These are phyloP conservation scores for Pachyuromys duprasi DNA, from an alignment of 2,797 vertebrate species.

Conservation along the genomic window DNA sequence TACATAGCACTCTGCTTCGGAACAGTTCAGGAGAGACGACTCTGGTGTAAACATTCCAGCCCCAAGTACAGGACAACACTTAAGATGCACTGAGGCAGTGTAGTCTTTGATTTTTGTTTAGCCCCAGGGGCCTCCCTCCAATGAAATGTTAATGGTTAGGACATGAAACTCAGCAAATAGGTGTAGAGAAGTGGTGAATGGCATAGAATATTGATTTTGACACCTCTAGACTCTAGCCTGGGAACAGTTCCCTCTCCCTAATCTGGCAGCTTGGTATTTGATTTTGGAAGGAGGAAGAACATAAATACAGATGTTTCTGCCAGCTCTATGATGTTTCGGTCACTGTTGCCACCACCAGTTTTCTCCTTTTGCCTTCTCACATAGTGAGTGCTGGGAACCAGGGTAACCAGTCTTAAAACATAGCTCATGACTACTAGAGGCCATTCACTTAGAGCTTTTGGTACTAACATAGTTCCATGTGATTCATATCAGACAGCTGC, in stretches of 20 bases:
- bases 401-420: constrained; percentile 21
- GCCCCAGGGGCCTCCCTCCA: background rate
- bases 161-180: background rate
- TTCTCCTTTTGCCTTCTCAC: constrained; percentile 2
- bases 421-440: background rate
- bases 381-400: constrained; percentile 25
- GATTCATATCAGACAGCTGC: background rate
- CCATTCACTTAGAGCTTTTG: background rate
- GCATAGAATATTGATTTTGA: background rate
- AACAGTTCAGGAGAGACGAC: constrained; percentile 42
- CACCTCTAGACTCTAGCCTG: constrained; percentile 22
- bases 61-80: background rate
- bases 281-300: background rate
- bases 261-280: background rate
- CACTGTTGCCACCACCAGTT: background rate
- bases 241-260: constrained; percentile 36
- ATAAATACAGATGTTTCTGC: background rate
- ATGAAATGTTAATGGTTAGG: constrained; percentile 19
- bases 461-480: background rate
- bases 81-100: background rate
- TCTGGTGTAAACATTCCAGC: constrained; percentile 3
- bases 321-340: constrained; percentile 3
- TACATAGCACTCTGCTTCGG: constrained; percentile 27
- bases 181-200: constrained; percentile 7
- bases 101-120: constrained; percentile 50